phyloP scores from a whole-genome alignment of 37 sponge, comb jelly and placozoan species.

The Eunapius fragilis region DNA sequence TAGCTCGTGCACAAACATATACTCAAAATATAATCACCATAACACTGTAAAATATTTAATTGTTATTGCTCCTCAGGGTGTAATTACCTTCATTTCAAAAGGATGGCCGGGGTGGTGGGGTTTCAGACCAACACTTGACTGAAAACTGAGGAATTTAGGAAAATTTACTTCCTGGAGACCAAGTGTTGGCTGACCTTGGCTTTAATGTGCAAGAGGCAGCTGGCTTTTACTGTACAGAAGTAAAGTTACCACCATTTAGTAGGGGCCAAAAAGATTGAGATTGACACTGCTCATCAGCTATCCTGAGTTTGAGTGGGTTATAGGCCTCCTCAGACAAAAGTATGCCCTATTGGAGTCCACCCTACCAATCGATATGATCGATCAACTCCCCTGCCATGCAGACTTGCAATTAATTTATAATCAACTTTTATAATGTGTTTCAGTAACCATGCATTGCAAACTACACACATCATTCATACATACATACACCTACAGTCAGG shows the following conservation, averaged over 20 bases:
- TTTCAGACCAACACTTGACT: no score
- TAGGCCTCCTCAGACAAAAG: constrained; percentile 53
- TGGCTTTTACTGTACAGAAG: constrained; percentile 52
- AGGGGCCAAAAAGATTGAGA: constrained; percentile 60
- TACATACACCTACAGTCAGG: background rate
- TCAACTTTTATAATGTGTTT: background rate
- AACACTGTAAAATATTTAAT: constrained; percentile 70
- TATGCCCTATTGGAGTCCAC: constrained; percentile 51
- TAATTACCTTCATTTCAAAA: constrained; percentile 59
- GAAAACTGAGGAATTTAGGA: constrained; percentile 30
- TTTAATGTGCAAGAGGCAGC: constrained; percentile 50
- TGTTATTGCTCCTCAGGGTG: constrained; percentile 71
- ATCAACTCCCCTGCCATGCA: constrained; percentile 42
- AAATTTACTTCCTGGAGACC: constrained; percentile 17
- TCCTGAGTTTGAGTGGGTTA: constrained; percentile 53
- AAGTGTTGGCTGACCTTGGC: constrained; percentile 61
- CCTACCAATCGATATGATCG: constrained; percentile 5
- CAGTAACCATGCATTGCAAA: background rate
- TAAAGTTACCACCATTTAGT: constrained; percentile 57
- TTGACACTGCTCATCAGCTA: constrained; percentile 45
- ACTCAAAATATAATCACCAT: constrained; percentile 66
- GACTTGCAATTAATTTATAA: constrained; percentile 45
- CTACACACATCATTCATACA: background rate
- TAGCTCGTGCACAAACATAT: constrained; percentile 55
- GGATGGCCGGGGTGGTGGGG: constrained; percentile 22